Percentiles rank a stretch among this genome's conserved stretches.
Conservation (phyloP, 2,113 vertebrate species). For the Phocoena phocoena region DNA sequence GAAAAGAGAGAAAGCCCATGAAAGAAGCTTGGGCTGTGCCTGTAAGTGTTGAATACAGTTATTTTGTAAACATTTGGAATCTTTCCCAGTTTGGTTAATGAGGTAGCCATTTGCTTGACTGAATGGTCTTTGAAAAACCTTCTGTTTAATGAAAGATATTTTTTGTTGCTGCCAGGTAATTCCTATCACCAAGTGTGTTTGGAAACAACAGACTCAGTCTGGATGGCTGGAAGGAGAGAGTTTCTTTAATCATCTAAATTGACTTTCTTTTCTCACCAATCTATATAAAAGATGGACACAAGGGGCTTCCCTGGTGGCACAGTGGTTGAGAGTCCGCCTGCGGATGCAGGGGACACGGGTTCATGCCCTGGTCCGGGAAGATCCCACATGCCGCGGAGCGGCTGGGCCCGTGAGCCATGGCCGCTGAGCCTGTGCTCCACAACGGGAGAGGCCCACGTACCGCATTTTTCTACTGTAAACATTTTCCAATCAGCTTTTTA, state of each 20-base stretch:
- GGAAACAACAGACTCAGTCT: constrained; percentile 17
- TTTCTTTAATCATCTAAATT: constrained; percentile 63
- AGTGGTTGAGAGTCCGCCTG: too few relatives aligned
- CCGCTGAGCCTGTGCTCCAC: too few relatives aligned
- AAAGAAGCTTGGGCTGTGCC: constrained; percentile 18
- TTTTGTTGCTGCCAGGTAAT: constrained; percentile 65
- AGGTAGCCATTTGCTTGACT: constrained; percentile 70
- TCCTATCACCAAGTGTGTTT: constrained; percentile 47
- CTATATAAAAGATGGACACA: constrained; percentile 41
- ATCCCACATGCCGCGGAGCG: too few relatives aligned
- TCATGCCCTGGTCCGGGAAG: too few relatives aligned
- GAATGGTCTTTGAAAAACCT: constrained; percentile 76
- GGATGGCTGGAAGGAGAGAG: constrained; percentile 35
- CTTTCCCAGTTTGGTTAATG: constrained; percentile 73
- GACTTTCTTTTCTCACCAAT: constrained; percentile 53
- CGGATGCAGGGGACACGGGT: too few relatives aligned
- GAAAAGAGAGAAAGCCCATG: not conserved
- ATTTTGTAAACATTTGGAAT: constrained; percentile 75
- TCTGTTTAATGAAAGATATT: constrained; percentile 71
- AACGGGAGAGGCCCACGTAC: too few relatives aligned
- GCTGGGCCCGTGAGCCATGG: too few relatives aligned
- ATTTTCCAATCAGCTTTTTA: constrained; percentile 47
- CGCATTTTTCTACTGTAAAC: constrained; percentile 23
- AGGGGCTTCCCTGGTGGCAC: not conserved
- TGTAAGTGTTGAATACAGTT: constrained; percentile 49